Conservation (phyloP, 1,140 invertebrate species). For the Hyles vespertilio region DNA sequence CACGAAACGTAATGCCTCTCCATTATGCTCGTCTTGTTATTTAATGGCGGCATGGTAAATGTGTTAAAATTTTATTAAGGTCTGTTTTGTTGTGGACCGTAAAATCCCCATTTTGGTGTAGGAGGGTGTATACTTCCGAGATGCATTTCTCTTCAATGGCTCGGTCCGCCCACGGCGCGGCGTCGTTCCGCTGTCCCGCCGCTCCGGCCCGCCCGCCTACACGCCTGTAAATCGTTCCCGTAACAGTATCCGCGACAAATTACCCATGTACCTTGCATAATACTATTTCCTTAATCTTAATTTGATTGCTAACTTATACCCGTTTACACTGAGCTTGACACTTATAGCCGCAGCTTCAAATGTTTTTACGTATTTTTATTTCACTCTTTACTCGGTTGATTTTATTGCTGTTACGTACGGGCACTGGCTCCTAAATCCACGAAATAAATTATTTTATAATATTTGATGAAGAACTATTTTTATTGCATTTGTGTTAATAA, state of each 20-base stretch:
- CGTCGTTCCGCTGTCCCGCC: conserved; percentile 38
- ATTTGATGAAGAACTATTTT: too few species aligned
- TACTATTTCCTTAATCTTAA: conserved; percentile 42
- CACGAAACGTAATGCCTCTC: not conserved
- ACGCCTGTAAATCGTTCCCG: conserved; percentile 52
- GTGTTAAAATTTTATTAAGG: conserved; percentile 49
- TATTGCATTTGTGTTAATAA: too few species aligned
- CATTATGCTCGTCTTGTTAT: conserved; percentile 9
- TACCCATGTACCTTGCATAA: conserved; percentile 39
- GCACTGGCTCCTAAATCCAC: too few species aligned
- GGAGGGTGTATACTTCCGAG: conserved; percentile 40
- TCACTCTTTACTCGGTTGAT: too few species aligned
- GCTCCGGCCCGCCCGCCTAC: conserved; percentile 54
- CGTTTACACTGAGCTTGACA: not conserved
- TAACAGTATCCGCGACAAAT: conserved; percentile 65
- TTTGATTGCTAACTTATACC: conserved; percentile 15
- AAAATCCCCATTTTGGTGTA: conserved; percentile 47
- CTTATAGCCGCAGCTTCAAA: not conserved
- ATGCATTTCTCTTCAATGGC: conserved; percentile 58
- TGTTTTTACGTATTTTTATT: not conserved
- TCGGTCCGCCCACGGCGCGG: conserved; percentile 48
- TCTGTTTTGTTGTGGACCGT: conserved; percentile 46
- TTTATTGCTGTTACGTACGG: too few species aligned
- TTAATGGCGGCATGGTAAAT: conserved; percentile 30
- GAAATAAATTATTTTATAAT: too few species aligned